Base-by-base conservation (phyloP, 2,888 invertebrate genomes). In the Norana najaformis region DNA sequence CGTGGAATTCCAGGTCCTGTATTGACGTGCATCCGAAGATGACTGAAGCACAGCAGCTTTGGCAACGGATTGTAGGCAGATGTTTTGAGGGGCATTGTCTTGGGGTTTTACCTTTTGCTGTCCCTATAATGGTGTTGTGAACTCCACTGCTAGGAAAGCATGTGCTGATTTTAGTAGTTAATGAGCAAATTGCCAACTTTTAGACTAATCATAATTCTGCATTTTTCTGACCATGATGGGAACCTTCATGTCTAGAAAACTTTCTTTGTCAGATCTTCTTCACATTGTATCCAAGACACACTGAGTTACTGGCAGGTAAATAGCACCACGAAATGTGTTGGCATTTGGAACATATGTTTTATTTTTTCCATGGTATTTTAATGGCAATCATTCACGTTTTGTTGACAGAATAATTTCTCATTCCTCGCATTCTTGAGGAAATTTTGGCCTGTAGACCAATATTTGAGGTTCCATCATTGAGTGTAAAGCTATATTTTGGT, bases 401-500 rank as follows among this genome's bases (percentile, higher is more conserved):
- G n/a, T n/a, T 8, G 69, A 47, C 47, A 23, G 47, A 47, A 47
- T 47, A 69, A 69, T 69, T 69, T 69, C 69, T 69, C 30, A 69
- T 69, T 69, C 69, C 69, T n/a, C 30, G 69, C 69, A 69, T 69
- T 69, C n/a, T 69, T 69, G n/a, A 69, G 69, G n/a, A 69, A 69
- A 69, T n/a, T n/a, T 41, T 69, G 30, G 69, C 1, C 11, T n/a
- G 13, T 1, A 1, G 11, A 69, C 69, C 69, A n/a, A 16, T 41
- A 41, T 41, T 41, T 69, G 47, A 47, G 47, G 47, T 23, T 16
- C 23, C 47, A 47, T 1, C 16, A n/a, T 5, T n/a, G n/a, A 69
- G 69, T 69, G 8, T 69, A 69, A 30, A 53, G 23, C 30, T 69
- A n/a, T 53, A n/a, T 30, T 69, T 69, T 8, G 13, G 69, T 69